phyloP scores from a whole-genome alignment of 2,888 invertebrate genomes.

The Cerastis leucographa region DNA sequence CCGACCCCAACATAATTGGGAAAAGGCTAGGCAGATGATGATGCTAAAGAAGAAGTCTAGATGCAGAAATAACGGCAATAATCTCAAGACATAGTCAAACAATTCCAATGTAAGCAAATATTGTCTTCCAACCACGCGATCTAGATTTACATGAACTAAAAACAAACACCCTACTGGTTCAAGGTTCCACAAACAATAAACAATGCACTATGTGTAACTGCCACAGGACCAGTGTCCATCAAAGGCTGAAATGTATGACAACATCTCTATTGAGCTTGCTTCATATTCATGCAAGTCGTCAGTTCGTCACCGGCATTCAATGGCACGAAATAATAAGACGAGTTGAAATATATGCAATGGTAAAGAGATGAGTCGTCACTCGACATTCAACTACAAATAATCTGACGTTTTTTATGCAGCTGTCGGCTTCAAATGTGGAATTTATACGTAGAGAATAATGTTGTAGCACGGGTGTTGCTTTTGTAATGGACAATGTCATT shows the following conservation, averaged over 20 bases:
- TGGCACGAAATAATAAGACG: constrained; percentile 83
- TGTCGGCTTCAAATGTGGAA: constrained; percentile 56
- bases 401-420: constrained; percentile 68
- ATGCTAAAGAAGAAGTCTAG: background rate
- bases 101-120: background rate
- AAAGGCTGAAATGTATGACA: constrained; percentile 83
- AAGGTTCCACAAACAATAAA: constrained; percentile 81
- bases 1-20: no score
- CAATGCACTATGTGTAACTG: constrained; percentile 82
- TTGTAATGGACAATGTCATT: constrained; percentile 44
- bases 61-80: background rate
- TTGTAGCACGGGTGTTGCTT: constrained; percentile 32
- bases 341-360: constrained; percentile 81
- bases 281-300: constrained; percentile 87
- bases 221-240: constrained; percentile 80
- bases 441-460: constrained; percentile 57
- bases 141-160: constrained; percentile 33
- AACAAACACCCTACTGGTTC: constrained; percentile 71
- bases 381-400: constrained; percentile 73
- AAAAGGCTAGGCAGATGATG: no score
- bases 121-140: constrained; percentile 11
- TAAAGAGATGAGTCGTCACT: constrained; percentile 76
- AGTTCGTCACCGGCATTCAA: constrained; percentile 77
- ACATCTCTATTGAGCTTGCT: constrained; percentile 86
- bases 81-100: background rate